Base-by-base conservation (phyloP, 2,888 invertebrate species). In the Frankliniella intonsa region DNA sequence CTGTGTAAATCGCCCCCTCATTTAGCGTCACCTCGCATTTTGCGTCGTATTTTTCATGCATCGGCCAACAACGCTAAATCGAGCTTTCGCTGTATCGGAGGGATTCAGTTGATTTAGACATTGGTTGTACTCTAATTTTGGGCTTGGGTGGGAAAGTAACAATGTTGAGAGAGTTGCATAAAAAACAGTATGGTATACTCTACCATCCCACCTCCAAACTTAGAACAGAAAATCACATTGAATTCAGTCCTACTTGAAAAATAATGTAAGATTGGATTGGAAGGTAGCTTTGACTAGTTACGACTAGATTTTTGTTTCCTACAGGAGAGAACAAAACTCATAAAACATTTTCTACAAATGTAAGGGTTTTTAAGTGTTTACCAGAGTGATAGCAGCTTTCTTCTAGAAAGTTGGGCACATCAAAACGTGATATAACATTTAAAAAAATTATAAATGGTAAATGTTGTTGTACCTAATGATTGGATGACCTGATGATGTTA, bases 401-500 rank as follows among this genome's bases (percentile, higher is more conserved):
- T 88, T 99, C 99, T 84, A 99, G 98, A 82, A 99, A 90, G 0
- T 99, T 99, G 89, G 97, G 97, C 0, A 99, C 99, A 88, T 99
- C 99, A n/a, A n/a, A 88, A 99, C 99, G 88, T 99, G 99, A 82
- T 99, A 99, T 89, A 99, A 99, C 86, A 99, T 98, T 69, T 99
- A 99, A 51, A 99, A 99, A 88, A 99, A 99, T 87, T 98, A 98
- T 0, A 99, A 99, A 88, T 99, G 98, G 89, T 99, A 99, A 85
- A 99, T 99, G 89, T 98, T 99, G 88, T 99, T 99, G 90, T 98
- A 97, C 85, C 99, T 91, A 82, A 99, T 99, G 87, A 99, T 99
- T 0, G 99, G 99, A 89, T 99, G 98, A 87, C 98, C 98, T 88
- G 97, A 97, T 84, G 99, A 99, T 88, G 98, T 93, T 86, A 99